A percentile compares a stretch with the other conserved stretches of the same genome.
These are phyloP conservation scores for Tinea pellionella DNA, from an alignment of 2,888 invertebrate genomes.

Conservation along the genomic window DNA sequence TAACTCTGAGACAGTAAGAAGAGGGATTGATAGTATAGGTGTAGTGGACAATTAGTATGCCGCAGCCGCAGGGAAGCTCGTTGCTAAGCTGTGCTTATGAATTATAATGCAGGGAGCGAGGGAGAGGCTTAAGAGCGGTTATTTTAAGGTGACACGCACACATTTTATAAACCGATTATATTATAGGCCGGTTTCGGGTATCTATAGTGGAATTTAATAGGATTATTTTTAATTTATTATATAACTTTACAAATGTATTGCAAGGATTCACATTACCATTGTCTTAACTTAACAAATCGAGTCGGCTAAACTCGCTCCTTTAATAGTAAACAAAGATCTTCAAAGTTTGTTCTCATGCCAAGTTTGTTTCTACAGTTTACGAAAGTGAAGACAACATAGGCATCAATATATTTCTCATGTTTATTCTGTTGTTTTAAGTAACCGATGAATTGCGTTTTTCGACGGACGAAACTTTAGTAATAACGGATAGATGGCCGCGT, in stretches of 20 bases:
- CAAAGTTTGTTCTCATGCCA: neutral
- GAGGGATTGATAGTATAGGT: neutral
- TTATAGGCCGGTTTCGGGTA: neutral
- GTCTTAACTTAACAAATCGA: conserved; percentile 14
- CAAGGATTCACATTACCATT: no score
- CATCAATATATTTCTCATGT: neutral
- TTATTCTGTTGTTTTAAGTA: conserved; percentile 12
- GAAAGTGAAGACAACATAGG: neutral
- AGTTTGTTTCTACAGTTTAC: neutral
- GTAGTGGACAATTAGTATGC: conserved; percentile 35
- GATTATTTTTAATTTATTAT: no score
- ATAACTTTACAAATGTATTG: no score
- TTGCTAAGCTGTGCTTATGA: conserved; percentile 9
- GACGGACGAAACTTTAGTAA: conserved; percentile 39
- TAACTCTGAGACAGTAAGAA: neutral
- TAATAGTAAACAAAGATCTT: conserved; percentile 16
- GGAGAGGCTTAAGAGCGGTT: neutral
- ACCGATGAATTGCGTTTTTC: conserved; percentile 23
- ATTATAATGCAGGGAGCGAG: conserved; percentile 10
- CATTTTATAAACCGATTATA: neutral
- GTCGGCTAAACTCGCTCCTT: conserved; percentile 27
- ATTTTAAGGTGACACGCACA: neutral
- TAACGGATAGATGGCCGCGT: conserved; percentile 37
- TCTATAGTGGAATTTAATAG: neutral
- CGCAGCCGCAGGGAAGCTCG: conserved; percentile 19